These are phyloP conservation scores for Pyxicephalus adspersus DNA, from an alignment of 2,113 vertebrate genomes.

Conservation along the genomic window DNA sequence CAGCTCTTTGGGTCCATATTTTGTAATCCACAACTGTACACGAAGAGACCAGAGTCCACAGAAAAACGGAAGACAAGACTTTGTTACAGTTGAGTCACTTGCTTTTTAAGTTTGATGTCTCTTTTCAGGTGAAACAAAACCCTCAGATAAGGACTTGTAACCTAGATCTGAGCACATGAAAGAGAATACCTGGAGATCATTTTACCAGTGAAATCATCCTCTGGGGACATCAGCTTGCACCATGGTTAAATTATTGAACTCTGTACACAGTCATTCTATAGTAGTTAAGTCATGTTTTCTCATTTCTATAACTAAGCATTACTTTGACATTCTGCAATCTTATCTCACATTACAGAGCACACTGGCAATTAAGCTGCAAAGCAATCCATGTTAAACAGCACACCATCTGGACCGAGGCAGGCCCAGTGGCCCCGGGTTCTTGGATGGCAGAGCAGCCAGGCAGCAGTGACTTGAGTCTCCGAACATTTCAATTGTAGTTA, in stretches of 20 bases:
- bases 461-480: too few relatives aligned
- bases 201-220: conserved; percentile 9
- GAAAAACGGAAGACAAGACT: background rate
- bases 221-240: background rate
- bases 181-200: conserved; percentile 36
- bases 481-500: too few relatives aligned
- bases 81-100: too few relatives aligned
- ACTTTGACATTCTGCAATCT: background rate
- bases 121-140: conserved; percentile 16
- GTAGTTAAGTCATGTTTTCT: background rate
- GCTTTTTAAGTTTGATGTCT: background rate
- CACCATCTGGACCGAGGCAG: background rate
- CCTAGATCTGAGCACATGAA: conserved; percentile 13
- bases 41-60: background rate
- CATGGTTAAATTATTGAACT: conserved; percentile 25
- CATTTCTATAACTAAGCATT: background rate
- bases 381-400: background rate
- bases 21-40: too few relatives aligned
- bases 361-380: background rate
- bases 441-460: too few relatives aligned
- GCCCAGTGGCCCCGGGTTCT: background rate
- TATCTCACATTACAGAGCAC: background rate
- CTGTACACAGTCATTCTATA: background rate
- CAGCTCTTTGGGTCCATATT: too few relatives aligned
- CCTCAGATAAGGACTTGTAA: conserved; percentile 23